Conservation (phyloP, 2,888 invertebrate species). For the Hedychridium roseum region DNA sequence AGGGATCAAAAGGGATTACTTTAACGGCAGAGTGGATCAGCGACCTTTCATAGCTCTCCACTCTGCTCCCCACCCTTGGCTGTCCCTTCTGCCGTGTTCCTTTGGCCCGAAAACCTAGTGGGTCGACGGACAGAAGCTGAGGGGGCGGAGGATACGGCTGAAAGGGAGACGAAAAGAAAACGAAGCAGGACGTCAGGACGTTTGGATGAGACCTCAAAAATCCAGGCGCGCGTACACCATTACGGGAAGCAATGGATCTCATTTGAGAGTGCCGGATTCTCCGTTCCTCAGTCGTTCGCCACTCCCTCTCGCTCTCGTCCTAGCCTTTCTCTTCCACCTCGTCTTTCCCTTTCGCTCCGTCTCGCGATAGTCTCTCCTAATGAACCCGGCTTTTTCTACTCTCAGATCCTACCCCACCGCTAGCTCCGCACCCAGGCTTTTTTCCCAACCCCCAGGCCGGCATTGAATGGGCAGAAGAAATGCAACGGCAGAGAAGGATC, state of each 20-base stretch:
- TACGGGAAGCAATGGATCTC: conserved; percentile 44
- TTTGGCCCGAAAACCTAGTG: conserved; percentile 2
- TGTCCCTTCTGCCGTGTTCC: background rate
- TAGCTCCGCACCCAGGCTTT: conserved; percentile 4
- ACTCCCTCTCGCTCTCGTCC: too few species aligned
- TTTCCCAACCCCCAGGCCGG: too few species aligned
- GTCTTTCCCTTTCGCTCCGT: too few species aligned
- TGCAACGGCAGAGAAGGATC: conserved; percentile 34
- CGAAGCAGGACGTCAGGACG: background rate
- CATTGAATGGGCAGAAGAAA: conserved; percentile 43
- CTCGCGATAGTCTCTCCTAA: conserved; percentile 49
- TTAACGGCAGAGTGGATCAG: too few species aligned
- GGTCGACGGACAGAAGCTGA: background rate
- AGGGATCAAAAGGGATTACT: conserved; percentile 31
- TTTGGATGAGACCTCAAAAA: conserved; percentile 39
- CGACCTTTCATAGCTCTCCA: too few species aligned
- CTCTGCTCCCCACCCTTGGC: too few species aligned
- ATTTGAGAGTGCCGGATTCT: conserved; percentile 43
- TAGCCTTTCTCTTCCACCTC: too few species aligned
- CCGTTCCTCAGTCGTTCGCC: too few species aligned
- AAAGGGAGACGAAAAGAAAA: background rate
- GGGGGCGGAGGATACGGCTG: background rate
- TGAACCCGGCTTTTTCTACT: conserved; percentile 51
- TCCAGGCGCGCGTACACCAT: conserved; percentile 40
- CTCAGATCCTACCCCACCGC: conserved; percentile 23